A percentile compares a stretch with the other conserved stretches of the same genome.
Evolutionary conservation across 2,888 invertebrate genomes (phyloP).

Genomic region (Patella depressa): DNA sequence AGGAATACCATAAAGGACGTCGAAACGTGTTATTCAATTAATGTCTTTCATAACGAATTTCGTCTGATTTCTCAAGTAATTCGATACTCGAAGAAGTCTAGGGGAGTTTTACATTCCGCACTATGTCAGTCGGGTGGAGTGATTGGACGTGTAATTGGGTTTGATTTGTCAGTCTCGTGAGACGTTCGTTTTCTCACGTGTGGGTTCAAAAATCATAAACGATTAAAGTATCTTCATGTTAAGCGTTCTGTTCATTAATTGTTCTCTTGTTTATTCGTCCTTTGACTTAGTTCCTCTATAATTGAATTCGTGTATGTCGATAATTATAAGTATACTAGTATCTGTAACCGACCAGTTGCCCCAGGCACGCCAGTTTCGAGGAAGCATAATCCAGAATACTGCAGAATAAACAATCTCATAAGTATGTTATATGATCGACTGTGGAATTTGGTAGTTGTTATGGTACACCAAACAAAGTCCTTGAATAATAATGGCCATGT

Average conservation of each 20-base stretch:
- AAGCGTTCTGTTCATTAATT: not conserved
- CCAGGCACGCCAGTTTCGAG: no score
- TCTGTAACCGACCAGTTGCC: no score
- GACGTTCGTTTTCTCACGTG: not conserved
- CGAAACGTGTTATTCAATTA: slow-evolving; percentile 10
- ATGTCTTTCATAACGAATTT: slow-evolving; percentile 12
- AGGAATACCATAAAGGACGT: slow-evolving; percentile 6
- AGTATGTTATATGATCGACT: no score
- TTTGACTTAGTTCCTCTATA: not conserved
- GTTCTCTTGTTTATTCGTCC: not conserved
- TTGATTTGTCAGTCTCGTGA: not conserved
- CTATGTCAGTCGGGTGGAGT: slow-evolving; percentile 5
- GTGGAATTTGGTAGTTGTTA: no score
- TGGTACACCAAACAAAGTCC: no score
- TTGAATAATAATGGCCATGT: no score
- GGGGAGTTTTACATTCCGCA: slow-evolving; percentile 10
- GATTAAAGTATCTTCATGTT: not conserved
- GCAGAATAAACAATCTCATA: not conserved
- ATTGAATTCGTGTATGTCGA: not conserved
- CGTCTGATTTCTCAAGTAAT: slow-evolving; percentile 6
- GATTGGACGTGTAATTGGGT: slow-evolving; percentile 7
- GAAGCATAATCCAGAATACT: not conserved
- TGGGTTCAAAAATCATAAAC: not conserved
- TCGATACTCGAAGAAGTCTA: not conserved
- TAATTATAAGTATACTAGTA: not conserved